phyloP scores from a whole-genome alignment of 2,113 vertebrate species.

The Campylomormyrus tamandua region DNA sequence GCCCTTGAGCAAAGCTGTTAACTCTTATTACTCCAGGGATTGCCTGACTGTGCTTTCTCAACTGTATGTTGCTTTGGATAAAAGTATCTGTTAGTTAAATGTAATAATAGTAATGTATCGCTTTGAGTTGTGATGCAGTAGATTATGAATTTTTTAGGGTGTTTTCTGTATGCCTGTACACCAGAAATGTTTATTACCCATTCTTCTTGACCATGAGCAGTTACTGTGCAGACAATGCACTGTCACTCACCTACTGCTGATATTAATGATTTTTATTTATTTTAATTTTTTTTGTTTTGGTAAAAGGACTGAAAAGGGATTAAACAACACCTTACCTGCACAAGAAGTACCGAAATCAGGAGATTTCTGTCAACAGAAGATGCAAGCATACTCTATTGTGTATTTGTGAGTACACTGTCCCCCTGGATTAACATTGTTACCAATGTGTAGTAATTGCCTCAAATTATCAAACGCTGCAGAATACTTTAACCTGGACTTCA shows the following conservation, averaged over 20 bases:
- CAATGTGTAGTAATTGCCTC: neutral
- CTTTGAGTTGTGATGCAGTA: neutral
- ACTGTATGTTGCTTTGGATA: neutral
- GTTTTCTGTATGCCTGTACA: neutral
- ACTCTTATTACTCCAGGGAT: neutral
- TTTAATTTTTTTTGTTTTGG: constrained; percentile 49
- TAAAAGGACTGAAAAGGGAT: constrained; percentile 58
- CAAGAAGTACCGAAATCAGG: constrained; percentile 36
- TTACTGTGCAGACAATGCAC: neutral
- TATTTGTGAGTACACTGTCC: constrained; percentile 36
- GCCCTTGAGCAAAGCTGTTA: neutral
- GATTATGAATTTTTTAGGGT: neutral
- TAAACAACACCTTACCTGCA: constrained; percentile 41
- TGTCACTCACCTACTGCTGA: constrained; percentile 23
- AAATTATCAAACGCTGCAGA: neutral
- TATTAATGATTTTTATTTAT: neutral
- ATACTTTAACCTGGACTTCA: neutral
- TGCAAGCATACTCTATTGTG: constrained; percentile 35
- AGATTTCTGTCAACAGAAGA: constrained; percentile 43
- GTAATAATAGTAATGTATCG: neutral
- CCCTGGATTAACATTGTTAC: neutral
- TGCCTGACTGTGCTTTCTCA: neutral
- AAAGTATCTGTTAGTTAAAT: neutral
- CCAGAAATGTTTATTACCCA: neutral
- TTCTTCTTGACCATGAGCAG: neutral